Percentiles rank a stretch among this genome's conserved stretches.
These are phyloP conservation scores for Laspeyria flexula DNA, from an alignment of 2,888 invertebrate species.

Conservation along the genomic window DNA sequence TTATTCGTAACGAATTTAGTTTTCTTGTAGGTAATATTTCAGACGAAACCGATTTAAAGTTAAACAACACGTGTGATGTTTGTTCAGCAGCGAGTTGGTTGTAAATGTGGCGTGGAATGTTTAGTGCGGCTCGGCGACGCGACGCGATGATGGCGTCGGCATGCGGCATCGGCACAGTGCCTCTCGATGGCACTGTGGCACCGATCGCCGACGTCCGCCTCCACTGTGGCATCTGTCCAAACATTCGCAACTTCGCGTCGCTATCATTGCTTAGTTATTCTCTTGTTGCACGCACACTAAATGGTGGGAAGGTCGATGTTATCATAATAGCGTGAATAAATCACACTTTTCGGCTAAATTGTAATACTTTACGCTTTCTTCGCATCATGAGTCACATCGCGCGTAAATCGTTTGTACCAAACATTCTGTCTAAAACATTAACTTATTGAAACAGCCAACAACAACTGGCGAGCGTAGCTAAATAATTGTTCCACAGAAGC, in stretches of 20 bases:
- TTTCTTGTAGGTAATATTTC: constrained; percentile 58
- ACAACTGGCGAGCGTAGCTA: constrained; percentile 19
- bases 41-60: constrained; percentile 65
- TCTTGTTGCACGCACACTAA: constrained; percentile 52
- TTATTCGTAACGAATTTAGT: constrained; percentile 58
- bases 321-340: constrained; percentile 39
- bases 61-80: constrained; percentile 70
- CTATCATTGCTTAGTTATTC: constrained; percentile 60
- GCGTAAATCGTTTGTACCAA: constrained; percentile 24
- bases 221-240: constrained; percentile 65
- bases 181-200: constrained; percentile 9
- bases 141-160: too few species aligned
- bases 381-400: constrained; percentile 25
- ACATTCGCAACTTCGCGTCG: constrained; percentile 49
- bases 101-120: constrained; percentile 65
- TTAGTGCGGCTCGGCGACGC: constrained; percentile 44
- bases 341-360: constrained; percentile 29
- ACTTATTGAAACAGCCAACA: constrained; percentile 24
- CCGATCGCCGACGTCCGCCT: constrained; percentile 26
- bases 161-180: constrained; percentile 21
- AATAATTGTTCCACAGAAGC: constrained; percentile 40
- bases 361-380: constrained; percentile 25
- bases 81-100: constrained; percentile 59
- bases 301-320: constrained; percentile 43
- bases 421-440: constrained; percentile 12